Evolutionary conservation across 2,797 vertebrate species (phyloP), one percentile per base, ranked within the genome.

Genomic region (Rhinichthys osculus): DNA sequence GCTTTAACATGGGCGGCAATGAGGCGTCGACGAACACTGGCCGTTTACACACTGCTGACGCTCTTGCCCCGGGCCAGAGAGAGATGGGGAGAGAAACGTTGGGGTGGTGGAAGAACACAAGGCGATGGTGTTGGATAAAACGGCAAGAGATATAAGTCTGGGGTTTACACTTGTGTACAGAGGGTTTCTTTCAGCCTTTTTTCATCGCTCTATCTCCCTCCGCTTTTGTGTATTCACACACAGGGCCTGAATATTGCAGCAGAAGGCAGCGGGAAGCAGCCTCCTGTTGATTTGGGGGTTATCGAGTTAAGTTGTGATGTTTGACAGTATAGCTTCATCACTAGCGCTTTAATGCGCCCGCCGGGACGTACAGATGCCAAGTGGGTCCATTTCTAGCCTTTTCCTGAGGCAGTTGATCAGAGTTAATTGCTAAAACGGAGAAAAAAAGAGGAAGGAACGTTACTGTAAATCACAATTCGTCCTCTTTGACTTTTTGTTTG

Each of bases 21-120:
- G 90, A 94, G 90, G 87, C 87, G 27, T 91, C 92, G 71, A 83
- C 88, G 90, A 94, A 92, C 92, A 91, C 88, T 90, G 92, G 88
- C 90, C 62, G 77, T 93, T 89, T 86, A 85, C 76, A 88, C 77
- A 77, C 4, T 11, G 67, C 42, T 57, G 66, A 84, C 67, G 35
- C 83, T 84, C 81, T 70, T 44, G 42, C 84, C 86, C 78, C 84
- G 38, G 86, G 87, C 59, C 74, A 86, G 50, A 59, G 71, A 19
- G 33, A 72, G 82, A 27, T 42, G 59, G 64, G 78, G 40, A 19
- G 62, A 27, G 59, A 30, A 67, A 57, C 35, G 6, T 1, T 44
- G 23, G 27, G 47, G n/a, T 59, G 78, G 52, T 62, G 64, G 44
- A 69, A 47, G 42, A 17, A 35, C n/a, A 59, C 52, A 70, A 30